These are phyloP conservation scores for Rambutsinella grinnellia DNA, from an alignment of 2,888 invertebrate genomes.

Conservation along the genomic window DNA sequence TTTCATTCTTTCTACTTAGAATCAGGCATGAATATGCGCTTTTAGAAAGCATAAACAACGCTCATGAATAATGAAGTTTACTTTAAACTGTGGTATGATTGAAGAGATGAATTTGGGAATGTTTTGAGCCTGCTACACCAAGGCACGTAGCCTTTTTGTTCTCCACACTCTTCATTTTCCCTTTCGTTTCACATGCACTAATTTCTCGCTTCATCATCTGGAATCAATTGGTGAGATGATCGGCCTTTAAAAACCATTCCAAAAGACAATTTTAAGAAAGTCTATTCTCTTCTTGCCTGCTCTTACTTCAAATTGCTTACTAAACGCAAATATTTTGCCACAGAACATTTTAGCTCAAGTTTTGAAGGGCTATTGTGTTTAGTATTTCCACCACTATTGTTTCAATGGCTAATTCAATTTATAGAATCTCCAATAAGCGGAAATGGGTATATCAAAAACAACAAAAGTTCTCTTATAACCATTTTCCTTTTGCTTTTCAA, in stretches of 20 bases:
- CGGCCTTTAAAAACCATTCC: too few species aligned
- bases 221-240: slow-evolving; percentile 47
- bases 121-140: too few species aligned
- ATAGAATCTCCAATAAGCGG: slow-evolving; percentile 14
- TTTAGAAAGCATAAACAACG: neutral
- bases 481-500: neutral
- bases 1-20: neutral
- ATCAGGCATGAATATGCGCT: neutral
- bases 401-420: slow-evolving; percentile 40
- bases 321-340: too few species aligned
- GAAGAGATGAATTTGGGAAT: too few species aligned
- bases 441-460: slow-evolving; percentile 11
- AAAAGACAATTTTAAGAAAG: too few species aligned
- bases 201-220: slow-evolving; percentile 49
- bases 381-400: neutral
- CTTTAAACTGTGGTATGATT: neutral
- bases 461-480: slow-evolving; percentile 1
- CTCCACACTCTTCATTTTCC: slow-evolving; percentile 18
- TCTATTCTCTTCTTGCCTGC: too few species aligned
- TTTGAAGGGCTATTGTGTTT: too few species aligned
- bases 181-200: slow-evolving; percentile 33
- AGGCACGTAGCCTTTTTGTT: too few species aligned
- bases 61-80: slow-evolving; percentile 29
- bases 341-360: too few species aligned
- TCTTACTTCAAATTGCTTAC: too few species aligned